Conservation (phyloP, 2,113 vertebrate genomes). For the Candoia aspera region DNA sequence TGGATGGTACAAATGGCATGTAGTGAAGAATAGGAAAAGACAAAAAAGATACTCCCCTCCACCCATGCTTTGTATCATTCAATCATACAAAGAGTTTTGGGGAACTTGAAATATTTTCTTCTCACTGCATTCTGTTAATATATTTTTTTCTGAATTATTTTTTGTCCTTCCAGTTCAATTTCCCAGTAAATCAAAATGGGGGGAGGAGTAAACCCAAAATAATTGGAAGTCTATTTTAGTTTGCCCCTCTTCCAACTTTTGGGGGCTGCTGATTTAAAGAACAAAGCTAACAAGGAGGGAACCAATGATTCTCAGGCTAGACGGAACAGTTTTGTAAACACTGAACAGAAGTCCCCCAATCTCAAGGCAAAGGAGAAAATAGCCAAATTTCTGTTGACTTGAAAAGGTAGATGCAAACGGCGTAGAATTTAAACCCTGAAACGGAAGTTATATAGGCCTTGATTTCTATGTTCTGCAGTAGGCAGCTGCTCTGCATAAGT, state of each 20-base stretch:
- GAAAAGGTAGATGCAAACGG: not conserved
- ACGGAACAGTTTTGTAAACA: not conserved
- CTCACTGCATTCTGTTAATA: too few relatives aligned
- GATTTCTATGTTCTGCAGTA: not conserved
- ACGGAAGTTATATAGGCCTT: not conserved
- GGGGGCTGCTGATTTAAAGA: not conserved
- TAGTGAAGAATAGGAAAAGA: not conserved
- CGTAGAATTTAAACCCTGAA: not conserved
- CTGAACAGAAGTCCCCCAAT: not conserved
- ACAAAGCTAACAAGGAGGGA: not conserved
- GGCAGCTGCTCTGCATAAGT: not conserved
- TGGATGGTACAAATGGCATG: not conserved
- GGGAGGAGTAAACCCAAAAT: not conserved
- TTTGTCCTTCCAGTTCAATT: not conserved
- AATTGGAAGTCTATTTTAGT: not conserved
- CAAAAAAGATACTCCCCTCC: not conserved
- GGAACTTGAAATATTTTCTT: not conserved
- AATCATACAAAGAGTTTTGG: not conserved
- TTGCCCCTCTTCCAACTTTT: not conserved
- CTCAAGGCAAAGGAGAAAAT: not conserved
- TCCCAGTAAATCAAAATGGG: not conserved
- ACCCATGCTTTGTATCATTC: not conserved
- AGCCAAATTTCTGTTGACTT: not conserved
- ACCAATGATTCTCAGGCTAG: not conserved
- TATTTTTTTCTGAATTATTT: not conserved